phyloP scores from a whole-genome alignment of 2,888 invertebrate species.

The Pasiphila rectangulata region DNA sequence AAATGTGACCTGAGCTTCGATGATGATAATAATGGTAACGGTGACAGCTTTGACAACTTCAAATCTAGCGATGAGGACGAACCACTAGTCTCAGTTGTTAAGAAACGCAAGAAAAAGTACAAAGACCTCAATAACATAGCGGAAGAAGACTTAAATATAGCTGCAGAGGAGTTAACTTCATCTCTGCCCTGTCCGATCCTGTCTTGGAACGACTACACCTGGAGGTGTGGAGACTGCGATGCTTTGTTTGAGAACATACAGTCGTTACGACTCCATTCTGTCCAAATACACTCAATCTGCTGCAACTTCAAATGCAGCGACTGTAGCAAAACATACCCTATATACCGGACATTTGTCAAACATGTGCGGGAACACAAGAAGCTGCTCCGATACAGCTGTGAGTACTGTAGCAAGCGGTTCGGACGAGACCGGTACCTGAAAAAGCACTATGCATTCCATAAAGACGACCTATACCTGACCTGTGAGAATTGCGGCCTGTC shows the following conservation, averaged over 20 bases:
- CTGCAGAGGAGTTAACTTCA: slow-evolving; percentile 30
- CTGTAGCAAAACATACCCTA: slow-evolving; percentile 49
- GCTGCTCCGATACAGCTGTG: slow-evolving; percentile 60
- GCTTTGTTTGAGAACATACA: slow-evolving; percentile 64
- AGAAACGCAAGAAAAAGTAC: slow-evolving; percentile 43
- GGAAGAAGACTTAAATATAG: slow-evolving; percentile 30
- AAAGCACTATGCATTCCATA: slow-evolving; percentile 42
- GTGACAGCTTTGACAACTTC: slow-evolving; percentile 40
- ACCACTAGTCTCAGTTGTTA: slow-evolving; percentile 48
- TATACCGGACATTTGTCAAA: slow-evolving; percentile 55
- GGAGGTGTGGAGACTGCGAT: slow-evolving; percentile 65
- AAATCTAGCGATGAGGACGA: slow-evolving; percentile 59
- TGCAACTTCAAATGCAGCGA: slow-evolving; percentile 66
- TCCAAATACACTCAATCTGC: slow-evolving; percentile 65
- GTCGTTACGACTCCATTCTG: slow-evolving; percentile 60
- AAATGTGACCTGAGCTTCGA: slow-evolving; percentile 35
- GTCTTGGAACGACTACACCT: slow-evolving; percentile 66
- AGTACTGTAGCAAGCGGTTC: slow-evolving; percentile 61
- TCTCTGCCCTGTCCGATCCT: slow-evolving; percentile 30
- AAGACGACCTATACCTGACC: slow-evolving; percentile 28
- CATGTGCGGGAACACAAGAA: slow-evolving; percentile 64
- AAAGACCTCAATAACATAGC: slow-evolving; percentile 30
- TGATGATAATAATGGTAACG: slow-evolving; percentile 33
- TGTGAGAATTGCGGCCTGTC: slow-evolving; percentile 60
- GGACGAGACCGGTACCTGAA: slow-evolving; percentile 47